Evolutionary conservation across 1,140 invertebrate genomes (phyloP), one percentile per base, ranked within the genome.

Genomic region (Phenacoccus solenopsis): DNA sequence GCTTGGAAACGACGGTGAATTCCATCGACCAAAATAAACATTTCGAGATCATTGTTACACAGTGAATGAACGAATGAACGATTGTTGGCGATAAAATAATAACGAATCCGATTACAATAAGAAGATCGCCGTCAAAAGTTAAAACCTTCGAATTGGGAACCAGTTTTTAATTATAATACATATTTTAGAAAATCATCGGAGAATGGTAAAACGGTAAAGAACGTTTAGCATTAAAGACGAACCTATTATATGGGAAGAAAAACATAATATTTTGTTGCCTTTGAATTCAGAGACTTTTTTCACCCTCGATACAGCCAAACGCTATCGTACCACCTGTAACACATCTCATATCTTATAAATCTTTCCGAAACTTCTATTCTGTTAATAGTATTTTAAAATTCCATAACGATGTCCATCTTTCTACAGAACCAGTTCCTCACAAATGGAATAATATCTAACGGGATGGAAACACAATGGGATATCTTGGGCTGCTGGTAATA

Each of bases 331-430:
- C 59, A 64, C 59, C 59, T 64, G 59, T 64, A 64, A 64, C 59
- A 64, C 59, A 25, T 64, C 59, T 64, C 25, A 64, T 64, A 64
- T 64, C 59, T 24, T 25, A 64, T 64, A 64, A 64, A 64, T 64
- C 59, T 64, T 64, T 64, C 59, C 22, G 59, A 64, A 64, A 64
- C 25, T 64, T 64, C 59, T 64, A 24, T 64, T 64, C 59, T 25
- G 59, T 64, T 64, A 64, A 64, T 64, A 64, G 59, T 64, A 64
- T 64, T 64, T 64, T 64, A 64, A 64, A 64, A 64, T 64, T 64
- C 59, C 59, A 64, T 64, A 64, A 64, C 59, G 59, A 64, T 64
- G 59, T 64, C 59, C 59, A 64, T 64, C 59, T 64, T 64, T 64
- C 59, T 27, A n/a, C n/a, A 64, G 25, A 64, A 64, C 59, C 59